Base-by-base conservation (phyloP, 1,140 invertebrate genomes). In the Zophobas atratus region DNA sequence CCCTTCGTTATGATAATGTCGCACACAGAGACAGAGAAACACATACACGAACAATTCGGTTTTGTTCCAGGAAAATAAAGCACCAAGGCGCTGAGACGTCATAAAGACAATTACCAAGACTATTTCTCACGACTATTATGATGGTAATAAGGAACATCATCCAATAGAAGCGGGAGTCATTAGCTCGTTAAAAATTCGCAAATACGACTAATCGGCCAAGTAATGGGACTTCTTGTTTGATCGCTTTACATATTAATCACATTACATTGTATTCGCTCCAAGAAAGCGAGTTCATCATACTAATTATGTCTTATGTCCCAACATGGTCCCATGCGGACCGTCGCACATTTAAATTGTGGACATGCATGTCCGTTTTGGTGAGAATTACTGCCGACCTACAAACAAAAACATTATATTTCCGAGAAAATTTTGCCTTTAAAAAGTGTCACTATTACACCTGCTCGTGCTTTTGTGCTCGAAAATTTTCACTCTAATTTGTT, bases 71-170 rank as follows among this genome's bases (percentile, higher is more conserved):
- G 57, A 63, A 63, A 63, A 63, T 63, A 39, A 63, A 63, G 57
- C 57, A 63, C 35, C 57, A 43, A 67, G n/a, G 60, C 60, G 32
- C 60, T 32, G 56, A 60, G 60, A 46, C 60, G 60, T 67, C 60
- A 67, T 67, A 67, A 67, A 67, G 60, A 67, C 60, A 67, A 67
- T 67, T 67, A 67, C 60, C 60, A 67, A 67, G 39, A 67, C 60
- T 43, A 36, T 67, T 67, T 67, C 60, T 67, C 60, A 67, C 60
- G 35, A 67, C 38, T 67, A 67, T 67, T 67, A 67, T 67, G 39
- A 43, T 43, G 60, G 60, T 67, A 67, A 67, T 67, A 67, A 67
- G 60, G 60, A 67, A 32, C 60, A 67, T 43, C 60, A 67, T 67
- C 39, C 60, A 43, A 41, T 67, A 43, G 60, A 67, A 43, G 3